Percentiles rank a stretch among this genome's conserved stretches.
Conservation (phyloP, 2,888 invertebrate species). For the Hirtodrosophila histrioides region DNA sequence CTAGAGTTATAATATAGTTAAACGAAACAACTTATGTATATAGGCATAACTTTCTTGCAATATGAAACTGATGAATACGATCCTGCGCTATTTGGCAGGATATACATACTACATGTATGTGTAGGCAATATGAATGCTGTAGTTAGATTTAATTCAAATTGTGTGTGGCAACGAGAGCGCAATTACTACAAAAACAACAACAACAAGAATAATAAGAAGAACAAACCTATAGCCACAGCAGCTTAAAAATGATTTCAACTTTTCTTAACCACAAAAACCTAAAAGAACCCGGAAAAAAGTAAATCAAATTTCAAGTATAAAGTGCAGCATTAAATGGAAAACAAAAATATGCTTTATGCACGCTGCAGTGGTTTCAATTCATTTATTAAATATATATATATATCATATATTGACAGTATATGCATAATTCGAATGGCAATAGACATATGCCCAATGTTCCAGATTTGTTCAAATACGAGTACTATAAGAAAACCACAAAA, state of each 20-base stretch:
- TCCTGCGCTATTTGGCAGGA: slow-evolving; percentile 2
- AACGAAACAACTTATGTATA: slow-evolving; percentile 17
- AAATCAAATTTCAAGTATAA: not conserved
- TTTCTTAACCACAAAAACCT: not conserved
- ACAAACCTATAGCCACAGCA: slow-evolving; percentile 3
- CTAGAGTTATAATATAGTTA: not conserved
- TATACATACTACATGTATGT: not conserved
- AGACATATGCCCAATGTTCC: slow-evolving; percentile 4
- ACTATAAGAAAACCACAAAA: not conserved
- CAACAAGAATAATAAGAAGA: too few relatives aligned
- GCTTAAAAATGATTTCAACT: not conserved
- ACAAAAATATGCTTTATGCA: not conserved
- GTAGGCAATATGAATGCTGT: slow-evolving; percentile 26
- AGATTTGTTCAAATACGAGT: slow-evolving; percentile 4
- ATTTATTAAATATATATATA: not conserved
- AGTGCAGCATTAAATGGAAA: slow-evolving; percentile 1
- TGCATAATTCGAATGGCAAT: not conserved
- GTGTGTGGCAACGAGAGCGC: slow-evolving; percentile 6
- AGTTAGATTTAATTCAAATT: slow-evolving; percentile 37
- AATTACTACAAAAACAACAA: slow-evolving; percentile 3
- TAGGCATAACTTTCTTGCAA: slow-evolving; percentile 25
- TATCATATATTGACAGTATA: slow-evolving; percentile 5
- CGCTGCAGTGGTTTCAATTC: slow-evolving; percentile 7
- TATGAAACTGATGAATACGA: slow-evolving; percentile 1
- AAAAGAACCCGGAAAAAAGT: not conserved